These are phyloP conservation scores for Andrena minutula DNA, from an alignment of 2,888 invertebrate genomes.

Conservation along the genomic window DNA sequence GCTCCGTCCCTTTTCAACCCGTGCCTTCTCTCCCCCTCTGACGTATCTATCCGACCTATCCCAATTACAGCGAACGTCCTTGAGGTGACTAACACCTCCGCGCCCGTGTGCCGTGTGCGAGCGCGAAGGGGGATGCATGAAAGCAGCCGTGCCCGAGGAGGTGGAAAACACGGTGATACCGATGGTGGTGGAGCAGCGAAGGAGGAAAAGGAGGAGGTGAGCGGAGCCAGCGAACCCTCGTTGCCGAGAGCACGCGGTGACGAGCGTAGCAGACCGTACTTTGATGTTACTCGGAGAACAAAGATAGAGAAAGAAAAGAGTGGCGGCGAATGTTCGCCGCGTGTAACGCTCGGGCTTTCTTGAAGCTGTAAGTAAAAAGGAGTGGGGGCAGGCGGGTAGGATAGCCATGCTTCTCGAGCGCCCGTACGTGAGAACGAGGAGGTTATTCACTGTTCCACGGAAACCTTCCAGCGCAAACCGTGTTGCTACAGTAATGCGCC, in stretches of 20 bases:
- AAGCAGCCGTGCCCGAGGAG: slow-evolving; percentile 43
- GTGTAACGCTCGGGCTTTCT: slow-evolving; percentile 56
- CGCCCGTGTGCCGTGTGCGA: slow-evolving; percentile 46
- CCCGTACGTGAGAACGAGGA: slow-evolving; percentile 64
- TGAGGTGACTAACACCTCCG: slow-evolving; percentile 81
- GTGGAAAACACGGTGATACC: slow-evolving; percentile 48
- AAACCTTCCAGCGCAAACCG: slow-evolving; percentile 55
- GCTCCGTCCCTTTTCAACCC: slow-evolving; percentile 5
- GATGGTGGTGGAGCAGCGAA: slow-evolving; percentile 28
- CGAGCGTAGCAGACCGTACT: slow-evolving; percentile 41
- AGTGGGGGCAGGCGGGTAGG: slow-evolving; percentile 29
- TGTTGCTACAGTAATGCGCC: slow-evolving; percentile 38
- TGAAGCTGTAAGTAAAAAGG: slow-evolving; percentile 54
- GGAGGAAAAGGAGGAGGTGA: slow-evolving; percentile 42
- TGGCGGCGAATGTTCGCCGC: slow-evolving; percentile 54
- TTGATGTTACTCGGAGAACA: slow-evolving; percentile 43
- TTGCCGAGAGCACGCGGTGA: slow-evolving; percentile 60
- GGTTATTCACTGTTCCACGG: slow-evolving; percentile 72
- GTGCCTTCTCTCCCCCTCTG: slow-evolving; percentile 30
- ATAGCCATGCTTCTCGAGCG: slow-evolving; percentile 49
- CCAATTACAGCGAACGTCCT: slow-evolving; percentile 83
- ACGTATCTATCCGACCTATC: slow-evolving; percentile 81
- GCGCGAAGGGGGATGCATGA: slow-evolving; percentile 68
- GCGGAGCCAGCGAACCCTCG: slow-evolving; percentile 60
- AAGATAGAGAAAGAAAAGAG: slow-evolving; percentile 55